A percentile compares a stretch with the other conserved stretches of the same genome.
phyloP scores from a whole-genome alignment of 2,888 invertebrate species.

The Crepidodera aurea region DNA sequence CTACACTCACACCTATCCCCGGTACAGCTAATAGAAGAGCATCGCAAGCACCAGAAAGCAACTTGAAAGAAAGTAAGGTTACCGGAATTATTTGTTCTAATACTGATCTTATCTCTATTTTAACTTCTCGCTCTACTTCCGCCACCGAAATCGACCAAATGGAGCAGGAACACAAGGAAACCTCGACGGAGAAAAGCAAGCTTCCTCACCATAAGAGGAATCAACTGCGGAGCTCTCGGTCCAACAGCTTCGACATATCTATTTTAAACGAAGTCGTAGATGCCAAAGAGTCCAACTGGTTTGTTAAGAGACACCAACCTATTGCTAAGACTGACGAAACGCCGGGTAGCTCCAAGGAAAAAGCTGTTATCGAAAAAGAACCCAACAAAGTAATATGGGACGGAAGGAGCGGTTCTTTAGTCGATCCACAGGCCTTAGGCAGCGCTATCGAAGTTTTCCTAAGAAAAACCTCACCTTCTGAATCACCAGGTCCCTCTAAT shows the following conservation, averaged over 20 bases:
- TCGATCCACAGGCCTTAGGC: slow-evolving; percentile 82
- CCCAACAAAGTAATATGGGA: slow-evolving; percentile 74
- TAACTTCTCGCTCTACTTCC: slow-evolving; percentile 81
- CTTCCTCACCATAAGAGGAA: slow-evolving; percentile 60
- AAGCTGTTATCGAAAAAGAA: slow-evolving; percentile 51
- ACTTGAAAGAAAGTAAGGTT: slow-evolving; percentile 55
- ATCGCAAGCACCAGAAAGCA: slow-evolving; percentile 69
- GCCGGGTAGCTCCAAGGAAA: slow-evolving; percentile 27
- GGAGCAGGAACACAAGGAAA: slow-evolving; percentile 62
- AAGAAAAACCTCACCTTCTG: slow-evolving; percentile 66
- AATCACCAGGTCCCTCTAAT: slow-evolving; percentile 50
- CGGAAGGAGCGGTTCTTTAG: slow-evolving; percentile 77
- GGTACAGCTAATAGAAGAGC: slow-evolving; percentile 69
- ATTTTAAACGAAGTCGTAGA: slow-evolving; percentile 67
- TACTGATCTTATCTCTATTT: slow-evolving; percentile 80
- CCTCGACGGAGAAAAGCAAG: slow-evolving; percentile 44
- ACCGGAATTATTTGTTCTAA: slow-evolving; percentile 81
- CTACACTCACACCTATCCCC: slow-evolving; percentile 69
- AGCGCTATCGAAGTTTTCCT: slow-evolving; percentile 86
- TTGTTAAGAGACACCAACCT: slow-evolving; percentile 80
- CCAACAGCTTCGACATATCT: slow-evolving; percentile 86
- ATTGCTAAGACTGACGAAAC: slow-evolving; percentile 46
- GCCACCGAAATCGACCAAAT: slow-evolving; percentile 81
- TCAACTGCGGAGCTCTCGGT: slow-evolving; percentile 73
- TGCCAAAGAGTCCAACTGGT: slow-evolving; percentile 73